Evolutionary conservation across 1,140 invertebrate species (phyloP).

Genomic region (Ostrea denselamellosa): DNA sequence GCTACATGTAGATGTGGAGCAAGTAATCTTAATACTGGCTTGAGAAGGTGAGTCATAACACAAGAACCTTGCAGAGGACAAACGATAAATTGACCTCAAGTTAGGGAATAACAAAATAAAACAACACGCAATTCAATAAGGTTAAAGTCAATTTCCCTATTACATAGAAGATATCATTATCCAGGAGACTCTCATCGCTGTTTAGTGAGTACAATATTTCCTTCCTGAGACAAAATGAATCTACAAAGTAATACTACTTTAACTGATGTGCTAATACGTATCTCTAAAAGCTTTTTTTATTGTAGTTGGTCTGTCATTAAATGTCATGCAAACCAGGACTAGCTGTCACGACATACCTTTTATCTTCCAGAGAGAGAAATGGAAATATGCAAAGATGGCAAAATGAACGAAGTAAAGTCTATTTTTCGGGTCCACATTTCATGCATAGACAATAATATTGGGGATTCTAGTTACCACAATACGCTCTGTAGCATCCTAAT

Average conservation of each 20-base stretch:
- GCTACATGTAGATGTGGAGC: no score
- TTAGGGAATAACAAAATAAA: neutral
- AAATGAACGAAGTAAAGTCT: neutral
- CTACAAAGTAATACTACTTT: neutral
- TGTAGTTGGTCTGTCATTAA: neutral
- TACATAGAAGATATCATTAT: neutral
- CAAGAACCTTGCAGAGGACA: no score
- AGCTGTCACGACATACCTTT: neutral
- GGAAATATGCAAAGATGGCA: neutral
- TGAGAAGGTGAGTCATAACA: no score
- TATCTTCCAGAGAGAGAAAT: neutral
- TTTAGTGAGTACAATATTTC: neutral
- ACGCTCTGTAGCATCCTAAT: neutral
- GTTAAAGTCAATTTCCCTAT: neutral
- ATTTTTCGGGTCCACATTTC: neutral
- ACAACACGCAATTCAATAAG: neutral
- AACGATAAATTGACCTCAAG: no score
- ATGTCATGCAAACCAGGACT: neutral
- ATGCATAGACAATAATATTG: constrained; percentile 23
- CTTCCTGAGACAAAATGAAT: neutral
- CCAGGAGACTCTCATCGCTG: neutral
- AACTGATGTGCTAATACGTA: neutral
- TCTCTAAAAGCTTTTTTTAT: constrained; percentile 29
- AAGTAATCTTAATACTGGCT: no score
- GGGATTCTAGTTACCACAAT: neutral